phyloP scores from a whole-genome alignment of 2,113 vertebrate species.

The Anolis sagrei region DNA sequence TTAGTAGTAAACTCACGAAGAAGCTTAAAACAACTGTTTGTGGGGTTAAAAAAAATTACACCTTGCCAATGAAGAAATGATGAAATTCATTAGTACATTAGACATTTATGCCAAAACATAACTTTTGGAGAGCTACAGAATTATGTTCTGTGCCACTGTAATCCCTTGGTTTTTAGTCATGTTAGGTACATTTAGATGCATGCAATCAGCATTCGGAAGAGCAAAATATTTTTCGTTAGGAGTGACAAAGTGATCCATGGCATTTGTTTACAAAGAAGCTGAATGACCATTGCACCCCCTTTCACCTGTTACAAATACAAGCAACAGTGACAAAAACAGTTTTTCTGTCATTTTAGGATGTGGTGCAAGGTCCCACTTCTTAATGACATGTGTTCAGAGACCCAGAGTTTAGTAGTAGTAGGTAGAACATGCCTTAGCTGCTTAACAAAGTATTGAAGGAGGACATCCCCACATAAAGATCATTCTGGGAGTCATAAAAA shows the following conservation, averaged over 20 bases:
- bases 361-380: too few species aligned
- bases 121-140: background rate
- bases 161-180: background rate
- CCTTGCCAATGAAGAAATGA: background rate
- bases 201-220: background rate
- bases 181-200: background rate
- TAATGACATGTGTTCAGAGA: too few species aligned
- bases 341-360: background rate
- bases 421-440: too few species aligned
- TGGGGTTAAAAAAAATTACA: too few species aligned
- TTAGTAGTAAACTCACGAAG: background rate
- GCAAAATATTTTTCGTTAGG: too few species aligned
- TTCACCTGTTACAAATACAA: background rate
- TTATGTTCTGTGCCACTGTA: background rate
- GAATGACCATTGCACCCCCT: background rate
- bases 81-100: background rate
- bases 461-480: background rate
- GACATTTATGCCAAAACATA: background rate
- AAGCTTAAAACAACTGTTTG: background rate
- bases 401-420: too few species aligned
- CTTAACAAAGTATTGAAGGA: too few species aligned
- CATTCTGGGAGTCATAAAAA: background rate
- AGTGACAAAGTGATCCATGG: background rate
- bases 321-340: background rate
- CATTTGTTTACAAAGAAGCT: background rate